Percentiles rank a stretch among this genome's conserved stretches.
Conservation (phyloP, 2,888 invertebrate genomes). For the Norana najaformis region DNA sequence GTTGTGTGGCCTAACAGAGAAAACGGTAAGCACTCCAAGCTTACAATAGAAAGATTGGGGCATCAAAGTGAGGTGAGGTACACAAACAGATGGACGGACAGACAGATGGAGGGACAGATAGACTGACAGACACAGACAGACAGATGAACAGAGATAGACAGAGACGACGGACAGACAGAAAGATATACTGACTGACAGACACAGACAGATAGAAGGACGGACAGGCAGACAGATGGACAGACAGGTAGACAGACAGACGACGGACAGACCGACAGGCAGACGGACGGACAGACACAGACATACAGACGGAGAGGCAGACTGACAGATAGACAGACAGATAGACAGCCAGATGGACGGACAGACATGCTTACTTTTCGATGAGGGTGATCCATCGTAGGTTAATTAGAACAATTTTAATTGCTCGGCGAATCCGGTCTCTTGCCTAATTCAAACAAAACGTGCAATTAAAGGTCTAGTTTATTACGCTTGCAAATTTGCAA, state of each 20-base stretch:
- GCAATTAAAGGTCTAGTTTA: background rate
- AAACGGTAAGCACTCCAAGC: too few relatives aligned
- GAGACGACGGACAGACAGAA: too few relatives aligned
- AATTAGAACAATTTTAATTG: conserved; percentile 46
- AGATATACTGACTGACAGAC: too few relatives aligned
- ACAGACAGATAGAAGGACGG: too few relatives aligned
- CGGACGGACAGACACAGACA: background rate
- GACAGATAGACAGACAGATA: too few relatives aligned
- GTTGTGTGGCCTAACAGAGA: too few relatives aligned
- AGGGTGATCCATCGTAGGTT: conserved; percentile 45
- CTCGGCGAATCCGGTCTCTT: conserved; percentile 45
- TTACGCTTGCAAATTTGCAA: background rate
- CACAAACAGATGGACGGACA: background rate
- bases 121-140: background rate
- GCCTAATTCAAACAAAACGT: conserved; percentile 44
- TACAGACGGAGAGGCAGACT: background rate
- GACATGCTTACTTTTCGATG: conserved; percentile 49
- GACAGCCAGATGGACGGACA: too few relatives aligned
- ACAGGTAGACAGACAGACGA: background rate
- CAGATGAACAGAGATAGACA: background rate
- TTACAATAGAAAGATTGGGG: too few relatives aligned
- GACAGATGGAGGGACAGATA: background rate
- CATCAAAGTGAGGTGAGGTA: too few relatives aligned
- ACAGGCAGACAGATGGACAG: too few relatives aligned
- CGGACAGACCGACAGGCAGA: background rate